Conservation (phyloP, 2,113 vertebrate species). For the Trichechus manatus region DNA sequence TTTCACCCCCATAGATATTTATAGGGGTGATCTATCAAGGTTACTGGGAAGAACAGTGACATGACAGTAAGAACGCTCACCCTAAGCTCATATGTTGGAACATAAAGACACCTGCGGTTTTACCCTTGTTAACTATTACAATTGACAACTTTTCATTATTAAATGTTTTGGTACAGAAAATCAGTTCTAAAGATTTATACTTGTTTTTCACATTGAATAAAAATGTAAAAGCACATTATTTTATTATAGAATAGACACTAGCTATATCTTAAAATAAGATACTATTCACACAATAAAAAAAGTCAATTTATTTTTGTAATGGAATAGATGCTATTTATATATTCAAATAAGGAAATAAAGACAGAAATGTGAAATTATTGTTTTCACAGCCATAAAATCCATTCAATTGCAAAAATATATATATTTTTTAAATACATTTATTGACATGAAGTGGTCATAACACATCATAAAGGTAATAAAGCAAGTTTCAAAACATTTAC, state of each 20-base stretch:
- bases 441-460: not conserved
- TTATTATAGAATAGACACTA: conserved; percentile 50
- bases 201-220: conserved; percentile 66
- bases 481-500: not conserved
- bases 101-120: conserved; percentile 32
- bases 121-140: conserved; percentile 13
- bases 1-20: conserved; percentile 80
- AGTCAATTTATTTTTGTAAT: not conserved
- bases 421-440: not conserved
- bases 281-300: conserved; percentile 42
- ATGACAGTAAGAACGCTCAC: conserved; percentile 33
- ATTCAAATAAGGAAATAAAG: conserved; percentile 72
- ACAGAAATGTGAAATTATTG: conserved; percentile 64
- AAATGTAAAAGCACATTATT: conserved; percentile 54
- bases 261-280: conserved; percentile 64
- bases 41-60: conserved; percentile 65
- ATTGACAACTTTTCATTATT: conserved; percentile 52
- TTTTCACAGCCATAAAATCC: not conserved
- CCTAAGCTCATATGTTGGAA: not conserved
- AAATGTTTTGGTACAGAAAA: conserved; percentile 65
- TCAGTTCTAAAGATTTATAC: conserved; percentile 36
- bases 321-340: conserved; percentile 32
- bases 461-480: not conserved
- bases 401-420: conserved; percentile 5
- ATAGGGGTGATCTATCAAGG: conserved; percentile 78